These are phyloP conservation scores for Phoeniculus purpureus DNA, from an alignment of 2,797 vertebrate genomes.

Conservation along the genomic window DNA sequence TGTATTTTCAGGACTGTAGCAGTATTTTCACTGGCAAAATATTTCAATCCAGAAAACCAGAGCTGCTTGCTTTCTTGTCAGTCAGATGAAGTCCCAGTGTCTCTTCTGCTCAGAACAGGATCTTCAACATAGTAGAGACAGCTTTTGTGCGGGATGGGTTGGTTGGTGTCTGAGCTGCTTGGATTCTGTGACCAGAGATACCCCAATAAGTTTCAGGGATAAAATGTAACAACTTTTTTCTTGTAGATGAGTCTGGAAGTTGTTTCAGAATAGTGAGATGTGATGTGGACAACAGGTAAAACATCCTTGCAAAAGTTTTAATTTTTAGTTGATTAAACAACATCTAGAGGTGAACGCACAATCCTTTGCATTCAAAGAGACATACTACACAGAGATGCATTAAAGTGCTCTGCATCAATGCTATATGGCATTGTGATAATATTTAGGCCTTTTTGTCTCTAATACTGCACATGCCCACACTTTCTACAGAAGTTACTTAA, in stretches of 20 bases:
- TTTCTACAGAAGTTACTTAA: neutral
- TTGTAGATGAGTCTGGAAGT: neutral
- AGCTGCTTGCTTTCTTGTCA: neutral
- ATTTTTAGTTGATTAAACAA: neutral
- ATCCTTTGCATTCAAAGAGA: neutral
- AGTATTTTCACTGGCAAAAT: neutral
- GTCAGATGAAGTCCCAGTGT: neutral
- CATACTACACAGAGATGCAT: neutral
- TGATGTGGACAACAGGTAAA: neutral
- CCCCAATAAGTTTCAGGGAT: neutral
- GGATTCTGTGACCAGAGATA: neutral
- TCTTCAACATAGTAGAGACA: conserved; percentile 10
- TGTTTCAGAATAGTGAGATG: neutral
- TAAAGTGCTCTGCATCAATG: neutral
- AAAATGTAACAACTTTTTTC: neutral
- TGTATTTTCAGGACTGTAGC: neutral
- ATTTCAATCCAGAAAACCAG: neutral
- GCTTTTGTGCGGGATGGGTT: rapidly evolving
- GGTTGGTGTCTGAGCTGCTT: neutral
- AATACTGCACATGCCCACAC: neutral
- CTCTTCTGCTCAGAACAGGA: neutral
- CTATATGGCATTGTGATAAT: neutral
- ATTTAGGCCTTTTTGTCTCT: neutral
- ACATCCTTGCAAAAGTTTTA: neutral
- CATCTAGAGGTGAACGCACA: neutral